Evolutionary conservation across 2,797 vertebrate genomes (phyloP), one percentile per base, ranked within the genome.

Genomic region (Garrulus glandarius): DNA sequence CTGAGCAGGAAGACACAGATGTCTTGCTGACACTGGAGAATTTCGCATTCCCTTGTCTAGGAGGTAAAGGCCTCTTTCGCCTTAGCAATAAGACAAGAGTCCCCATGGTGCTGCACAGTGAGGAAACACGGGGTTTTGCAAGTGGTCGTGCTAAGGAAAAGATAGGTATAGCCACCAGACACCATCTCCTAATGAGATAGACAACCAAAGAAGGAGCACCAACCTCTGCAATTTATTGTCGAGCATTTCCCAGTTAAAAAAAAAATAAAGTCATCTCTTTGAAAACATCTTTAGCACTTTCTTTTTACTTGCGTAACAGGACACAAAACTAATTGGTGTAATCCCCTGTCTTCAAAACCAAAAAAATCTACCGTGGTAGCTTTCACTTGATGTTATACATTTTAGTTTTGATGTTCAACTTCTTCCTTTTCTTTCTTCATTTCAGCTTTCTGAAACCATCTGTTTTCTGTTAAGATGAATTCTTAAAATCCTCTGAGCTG

Each of bases 391-490:
- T 34, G 34, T 59, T 75, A 71, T 8, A 68, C 0, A 3, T 61
- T 83, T 71, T 64, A 64, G 43, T 67, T 89, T 80, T 64, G 69
- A 83, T 84, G 50, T 96, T 78, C 89, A 81, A 10, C 64, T 85
- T 89, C 75, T 84, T 90, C 61, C 64, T 85, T 89, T 63, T 39
- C 36, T 75, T 94, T 89, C 91, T 89, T 87, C 92, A 77, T 83
- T 97, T 95, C 89, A 93, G 91, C 61, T 92, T 91, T 92, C 78
- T 84, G 85, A 96, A 96, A 96, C 94, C 95, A 97, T 96, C 93
- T 96, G 92, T 71, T 96, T 97, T 92, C 95, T 93, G 93, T 88
- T 95, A 92, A 91, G 76, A 93, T 23, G 84, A 94, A 93, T 92
- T 93, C 82, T 91, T 89, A 89, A 96, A 96, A 92, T 64, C 89